Conservation (phyloP, 2,113 vertebrate species). For the Origma solitaria region DNA sequence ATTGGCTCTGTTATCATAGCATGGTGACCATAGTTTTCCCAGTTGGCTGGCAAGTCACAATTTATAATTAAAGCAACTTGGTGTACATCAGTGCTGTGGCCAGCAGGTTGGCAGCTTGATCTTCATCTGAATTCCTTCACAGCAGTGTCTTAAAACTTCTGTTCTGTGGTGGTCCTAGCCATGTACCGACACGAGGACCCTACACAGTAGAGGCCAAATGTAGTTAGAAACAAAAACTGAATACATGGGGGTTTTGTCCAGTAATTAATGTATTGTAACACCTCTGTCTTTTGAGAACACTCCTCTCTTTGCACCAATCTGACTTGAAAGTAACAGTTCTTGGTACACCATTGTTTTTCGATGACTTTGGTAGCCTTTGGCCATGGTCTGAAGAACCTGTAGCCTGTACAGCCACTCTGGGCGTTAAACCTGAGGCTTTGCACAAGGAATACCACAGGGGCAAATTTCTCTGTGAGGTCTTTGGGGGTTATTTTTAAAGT, state of each 20-base stretch:
- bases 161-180: background rate
- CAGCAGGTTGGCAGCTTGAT: background rate
- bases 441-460: fast-evolving
- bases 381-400: background rate
- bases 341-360: background rate
- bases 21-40: background rate
- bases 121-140: background rate
- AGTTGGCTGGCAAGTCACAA: background rate
- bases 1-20: background rate
- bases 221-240: background rate
- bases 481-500: background rate
- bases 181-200: background rate
- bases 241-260: background rate
- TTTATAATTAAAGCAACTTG: background rate
- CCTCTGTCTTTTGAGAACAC: background rate
- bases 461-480: background rate
- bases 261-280: background rate
- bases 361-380: background rate
- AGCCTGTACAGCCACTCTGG: background rate
- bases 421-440: background rate
- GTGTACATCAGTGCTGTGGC: fast-evolving
- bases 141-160: fast-evolving
- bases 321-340: background rate
- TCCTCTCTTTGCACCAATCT: background rate
- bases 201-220: background rate